phyloP scores from a whole-genome alignment of 2,797 vertebrate genomes.

The Gouania willdenowi region DNA sequence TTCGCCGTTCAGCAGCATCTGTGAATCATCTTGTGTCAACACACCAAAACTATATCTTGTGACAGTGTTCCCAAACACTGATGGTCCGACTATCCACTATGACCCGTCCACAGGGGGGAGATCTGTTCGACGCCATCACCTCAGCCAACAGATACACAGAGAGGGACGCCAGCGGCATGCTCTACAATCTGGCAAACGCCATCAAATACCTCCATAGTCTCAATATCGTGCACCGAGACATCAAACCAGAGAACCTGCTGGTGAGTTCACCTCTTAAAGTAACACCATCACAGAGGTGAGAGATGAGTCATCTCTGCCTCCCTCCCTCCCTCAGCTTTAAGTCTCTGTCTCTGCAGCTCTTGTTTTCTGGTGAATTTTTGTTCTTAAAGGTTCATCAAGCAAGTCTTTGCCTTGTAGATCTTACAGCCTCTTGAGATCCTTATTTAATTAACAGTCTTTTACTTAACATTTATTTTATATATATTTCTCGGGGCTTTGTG shows the following conservation, averaged over 20 bases:
- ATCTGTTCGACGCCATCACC: slow-evolving; percentile 97
- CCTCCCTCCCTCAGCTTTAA: slow-evolving; percentile 49
- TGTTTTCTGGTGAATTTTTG: no score
- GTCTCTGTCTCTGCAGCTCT: slow-evolving; percentile 20
- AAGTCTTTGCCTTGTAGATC: no score
- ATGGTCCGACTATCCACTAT: not conserved
- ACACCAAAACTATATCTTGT: not conserved
- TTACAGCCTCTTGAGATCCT: no score
- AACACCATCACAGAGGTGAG: slow-evolving; percentile 17
- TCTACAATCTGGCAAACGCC: slow-evolving; percentile 93
- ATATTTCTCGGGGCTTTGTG: no score
- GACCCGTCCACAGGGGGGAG: slow-evolving; percentile 82
- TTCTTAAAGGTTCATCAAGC: no score
- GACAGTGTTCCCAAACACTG: slow-evolving; percentile 4
- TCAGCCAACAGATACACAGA: slow-evolving; percentile 97
- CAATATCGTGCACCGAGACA: slow-evolving; percentile 98
- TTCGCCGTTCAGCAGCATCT: slow-evolving; percentile 14
- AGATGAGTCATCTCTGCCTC: slow-evolving; percentile 53
- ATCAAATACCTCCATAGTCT: slow-evolving; percentile 97
- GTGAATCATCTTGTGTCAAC: not conserved
- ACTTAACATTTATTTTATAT: no score
- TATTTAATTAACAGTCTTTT: no score
- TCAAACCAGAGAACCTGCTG: slow-evolving; percentile 97
- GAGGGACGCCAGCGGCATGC: slow-evolving; percentile 95
- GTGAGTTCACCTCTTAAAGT: slow-evolving; percentile 81